These are phyloP conservation scores for Odontocolon sp. DNA, from an alignment of 2,888 invertebrate species.

Conservation along the genomic window DNA sequence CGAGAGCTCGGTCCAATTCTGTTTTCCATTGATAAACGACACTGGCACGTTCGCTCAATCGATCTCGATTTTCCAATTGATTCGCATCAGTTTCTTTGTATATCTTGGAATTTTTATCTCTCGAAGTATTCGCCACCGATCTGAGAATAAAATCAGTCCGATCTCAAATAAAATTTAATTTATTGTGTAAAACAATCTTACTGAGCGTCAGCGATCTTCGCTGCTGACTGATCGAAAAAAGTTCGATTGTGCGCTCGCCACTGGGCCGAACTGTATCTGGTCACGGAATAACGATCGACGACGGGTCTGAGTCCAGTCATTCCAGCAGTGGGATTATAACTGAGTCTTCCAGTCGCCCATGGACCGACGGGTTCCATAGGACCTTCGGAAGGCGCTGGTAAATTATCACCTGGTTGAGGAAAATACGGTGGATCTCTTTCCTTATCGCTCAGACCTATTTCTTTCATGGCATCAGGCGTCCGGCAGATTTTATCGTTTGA, in stretches of 20 bases:
- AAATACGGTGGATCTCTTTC: constrained; percentile 82
- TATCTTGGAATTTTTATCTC: constrained; percentile 85
- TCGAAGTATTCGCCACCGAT: constrained; percentile 82
- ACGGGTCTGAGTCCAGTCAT: constrained; percentile 89
- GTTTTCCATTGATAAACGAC: constrained; percentile 89
- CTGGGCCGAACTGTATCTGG: constrained; percentile 87
- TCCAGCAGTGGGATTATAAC: constrained; percentile 87
- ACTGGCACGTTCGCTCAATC: constrained; percentile 85
- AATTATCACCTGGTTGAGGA: constrained; percentile 83
- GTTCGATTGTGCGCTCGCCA: constrained; percentile 83
- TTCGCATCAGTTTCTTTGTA: constrained; percentile 86
- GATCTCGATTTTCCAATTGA: constrained; percentile 86
- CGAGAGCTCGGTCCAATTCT: constrained; percentile 87
- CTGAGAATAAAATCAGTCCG: constrained; percentile 52
- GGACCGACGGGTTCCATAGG: constrained; percentile 84
- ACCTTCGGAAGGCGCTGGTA: constrained; percentile 75
- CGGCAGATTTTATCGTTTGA: constrained; percentile 47
- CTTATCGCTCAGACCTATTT: constrained; percentile 41
- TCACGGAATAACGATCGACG: constrained; percentile 89
- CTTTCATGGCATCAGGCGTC: constrained; percentile 51
- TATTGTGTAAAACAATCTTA: constrained; percentile 43
- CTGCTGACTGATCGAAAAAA: constrained; percentile 82
- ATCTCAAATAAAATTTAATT: too few relatives aligned
- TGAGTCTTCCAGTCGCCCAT: constrained; percentile 88
- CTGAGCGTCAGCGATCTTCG: constrained; percentile 81